Percentiles rank a stretch among this genome's conserved stretches.
These are phyloP conservation scores for Drosophila lutescens DNA, from an alignment of 2,888 invertebrate genomes.

Conservation along the genomic window DNA sequence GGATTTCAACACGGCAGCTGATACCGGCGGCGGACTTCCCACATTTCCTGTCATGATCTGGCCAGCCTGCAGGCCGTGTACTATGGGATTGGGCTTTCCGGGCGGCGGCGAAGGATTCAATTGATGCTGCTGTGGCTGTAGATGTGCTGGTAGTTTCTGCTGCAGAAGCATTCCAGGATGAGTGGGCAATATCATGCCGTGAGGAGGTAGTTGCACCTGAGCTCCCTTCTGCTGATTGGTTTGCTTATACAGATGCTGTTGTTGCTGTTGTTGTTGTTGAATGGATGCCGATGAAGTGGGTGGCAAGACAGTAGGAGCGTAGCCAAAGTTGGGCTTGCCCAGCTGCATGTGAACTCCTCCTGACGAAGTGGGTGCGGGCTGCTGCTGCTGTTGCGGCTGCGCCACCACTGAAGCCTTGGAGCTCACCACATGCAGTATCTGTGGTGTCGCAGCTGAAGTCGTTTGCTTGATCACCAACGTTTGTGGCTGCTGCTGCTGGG, in stretches of 20 bases:
- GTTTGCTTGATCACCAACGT: slow-evolving; percentile 80
- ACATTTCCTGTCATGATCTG: slow-evolving; percentile 85
- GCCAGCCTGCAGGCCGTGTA: slow-evolving; percentile 81
- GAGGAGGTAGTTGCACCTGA: slow-evolving; percentile 65
- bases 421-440: slow-evolving; percentile 81
- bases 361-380: slow-evolving; percentile 36
- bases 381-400: slow-evolving; percentile 47
- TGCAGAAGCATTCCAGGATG: slow-evolving; percentile 76
- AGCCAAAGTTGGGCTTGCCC: slow-evolving; percentile 58
- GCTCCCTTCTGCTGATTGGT: slow-evolving; percentile 65
- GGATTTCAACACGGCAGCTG: slow-evolving; percentile 61
- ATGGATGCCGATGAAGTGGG: slow-evolving; percentile 47
- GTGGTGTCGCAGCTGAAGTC: slow-evolving; percentile 59
- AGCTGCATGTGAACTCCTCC: slow-evolving; percentile 49
- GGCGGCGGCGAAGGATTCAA: slow-evolving; percentile 79
- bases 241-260: slow-evolving; percentile 73
- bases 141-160: slow-evolving; percentile 71
- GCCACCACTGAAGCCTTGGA: slow-evolving; percentile 73
- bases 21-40: slow-evolving; percentile 85
- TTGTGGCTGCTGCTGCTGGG: slow-evolving; percentile 75
- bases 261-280: slow-evolving; percentile 65
- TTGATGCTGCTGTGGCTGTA: slow-evolving; percentile 80
- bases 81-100: slow-evolving; percentile 80
- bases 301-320: slow-evolving; percentile 46
- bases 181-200: slow-evolving; percentile 76